A percentile compares a stretch with the other conserved stretches of the same genome.
phyloP scores from a whole-genome alignment of 2,113 vertebrate genomes.

The Crotalus helleri region DNA sequence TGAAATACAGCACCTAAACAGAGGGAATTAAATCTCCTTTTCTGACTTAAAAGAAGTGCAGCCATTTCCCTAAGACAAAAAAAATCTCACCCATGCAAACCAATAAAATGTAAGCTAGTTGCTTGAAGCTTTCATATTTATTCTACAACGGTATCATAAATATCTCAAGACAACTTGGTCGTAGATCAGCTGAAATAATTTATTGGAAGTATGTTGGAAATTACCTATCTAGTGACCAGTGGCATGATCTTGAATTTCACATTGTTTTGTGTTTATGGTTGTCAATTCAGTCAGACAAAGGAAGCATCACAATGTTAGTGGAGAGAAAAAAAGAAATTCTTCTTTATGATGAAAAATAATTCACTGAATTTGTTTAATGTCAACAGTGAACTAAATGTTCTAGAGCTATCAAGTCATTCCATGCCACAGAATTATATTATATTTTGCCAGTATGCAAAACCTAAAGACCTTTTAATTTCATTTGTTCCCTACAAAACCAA shows the following conservation, averaged over 20 bases:
- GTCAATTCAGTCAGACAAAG: conserved; percentile 1
- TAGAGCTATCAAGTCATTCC: not conserved
- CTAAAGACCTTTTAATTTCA: not conserved
- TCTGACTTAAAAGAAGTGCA: not conserved
- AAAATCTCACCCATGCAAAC: not conserved
- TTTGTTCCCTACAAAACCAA: not conserved
- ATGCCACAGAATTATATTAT: not conserved
- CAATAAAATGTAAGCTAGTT: not conserved
- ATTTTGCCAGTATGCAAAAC: not conserved
- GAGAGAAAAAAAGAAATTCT: not conserved
- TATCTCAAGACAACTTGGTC: conserved; percentile 10
- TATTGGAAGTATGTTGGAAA: conserved; percentile 4
- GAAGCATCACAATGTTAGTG: not conserved
- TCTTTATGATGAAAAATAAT: not conserved
- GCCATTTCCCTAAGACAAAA: not conserved
- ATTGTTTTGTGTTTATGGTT: conserved; percentile 10
- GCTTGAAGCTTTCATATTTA: conserved; percentile 4
- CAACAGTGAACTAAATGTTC: not conserved
- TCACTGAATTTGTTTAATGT: not conserved
- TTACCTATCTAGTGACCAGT: conserved; percentile 1
- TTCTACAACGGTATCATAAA: conserved; percentile 14
- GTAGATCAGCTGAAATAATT: conserved; percentile 13
- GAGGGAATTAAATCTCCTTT: not conserved
- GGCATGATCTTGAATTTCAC: not conserved
- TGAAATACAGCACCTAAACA: not conserved